A percentile compares a stretch with the other conserved stretches of the same genome.
phyloP scores from a whole-genome alignment of 2,113 vertebrate genomes.

The Nymphicus hollandicus region DNA sequence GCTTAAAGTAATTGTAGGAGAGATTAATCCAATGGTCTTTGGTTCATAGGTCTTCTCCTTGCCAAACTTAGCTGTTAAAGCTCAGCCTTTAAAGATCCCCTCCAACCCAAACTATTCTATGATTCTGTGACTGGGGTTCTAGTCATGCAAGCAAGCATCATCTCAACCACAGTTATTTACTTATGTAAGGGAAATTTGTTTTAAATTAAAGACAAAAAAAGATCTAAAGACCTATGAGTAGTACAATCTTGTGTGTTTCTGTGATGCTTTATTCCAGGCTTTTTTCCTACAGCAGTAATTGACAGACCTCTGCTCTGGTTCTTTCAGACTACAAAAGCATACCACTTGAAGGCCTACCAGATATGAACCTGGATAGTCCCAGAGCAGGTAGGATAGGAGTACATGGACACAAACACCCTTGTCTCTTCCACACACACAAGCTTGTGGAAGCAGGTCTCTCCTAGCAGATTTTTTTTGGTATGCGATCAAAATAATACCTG shows the following conservation, averaged over 20 bases:
- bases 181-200: background rate
- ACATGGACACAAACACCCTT: background rate
- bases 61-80: background rate
- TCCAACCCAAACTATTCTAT: background rate
- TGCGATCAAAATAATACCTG: background rate
- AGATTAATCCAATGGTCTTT: background rate
- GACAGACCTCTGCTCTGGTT: background rate
- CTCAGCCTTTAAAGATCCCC: background rate
- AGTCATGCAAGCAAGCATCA: background rate
- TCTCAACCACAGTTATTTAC: background rate
- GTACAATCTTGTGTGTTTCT: background rate
- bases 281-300: background rate
- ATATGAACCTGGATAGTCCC: conserved; percentile 87
- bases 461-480: background rate
- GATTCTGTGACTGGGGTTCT: background rate
- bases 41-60: background rate
- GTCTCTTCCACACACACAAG: background rate
- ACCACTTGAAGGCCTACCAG: conserved; percentile 82
- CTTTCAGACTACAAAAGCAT: conserved; percentile 85
- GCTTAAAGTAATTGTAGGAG: background rate
- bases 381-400: conserved; percentile 78
- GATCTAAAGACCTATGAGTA: background rate
- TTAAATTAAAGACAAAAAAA: background rate
- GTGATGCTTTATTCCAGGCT: background rate
- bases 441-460: background rate